Base-by-base conservation (phyloP, 1,140 invertebrate genomes). In the Hormaphis cornu region DNA sequence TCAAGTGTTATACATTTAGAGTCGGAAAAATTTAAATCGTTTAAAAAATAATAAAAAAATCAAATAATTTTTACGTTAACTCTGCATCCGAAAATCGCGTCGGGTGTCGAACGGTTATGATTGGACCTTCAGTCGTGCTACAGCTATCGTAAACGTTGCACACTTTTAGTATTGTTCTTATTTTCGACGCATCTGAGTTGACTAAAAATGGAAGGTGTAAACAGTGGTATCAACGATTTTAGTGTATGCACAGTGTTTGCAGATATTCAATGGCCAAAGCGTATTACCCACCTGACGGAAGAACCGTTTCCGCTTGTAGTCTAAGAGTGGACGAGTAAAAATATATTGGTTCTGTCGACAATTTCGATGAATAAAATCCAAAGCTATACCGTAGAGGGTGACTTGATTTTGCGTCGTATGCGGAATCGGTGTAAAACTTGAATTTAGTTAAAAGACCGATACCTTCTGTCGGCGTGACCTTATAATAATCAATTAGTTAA, bases 361-460 rank as follows among this genome's bases (percentile, higher is more conserved):
- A 24, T 10, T 10, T 22, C 50, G 42, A 44, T 22, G 50, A 4
- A 48, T 50, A 50, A 35, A 48, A 66, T 22, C 61, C 61, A 35
- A 66, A 66, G 50, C 42, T 66, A 66, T 66, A 66, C 35, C 28
- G 61, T 22, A 66, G 48, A 24, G 61, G 61, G n/a, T 66, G 61
- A 50, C 44, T 66, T 22, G 44, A 66, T 48, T 66, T 66, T 48
- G 14, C 35, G 4, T 66, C 61, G 7, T 50, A 66, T 16, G 61
- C 61, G 2, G 18, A 0, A 48, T 48, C 20, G 3, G 61, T 66
- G 3, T 50, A 46, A 66, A 66, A 66, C 50, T 46, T 66, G 14
- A 66, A 66, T 9, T 22, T 46, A 2, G 61, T 66, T 1, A 24
- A 48, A 24, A 66, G 20, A 22, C 61, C 61, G 50, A 66, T 66